Evolutionary conservation across 2,888 invertebrate genomes (phyloP), one percentile per base, ranked within the genome.

Genomic region (Galerucella pusilla): DNA sequence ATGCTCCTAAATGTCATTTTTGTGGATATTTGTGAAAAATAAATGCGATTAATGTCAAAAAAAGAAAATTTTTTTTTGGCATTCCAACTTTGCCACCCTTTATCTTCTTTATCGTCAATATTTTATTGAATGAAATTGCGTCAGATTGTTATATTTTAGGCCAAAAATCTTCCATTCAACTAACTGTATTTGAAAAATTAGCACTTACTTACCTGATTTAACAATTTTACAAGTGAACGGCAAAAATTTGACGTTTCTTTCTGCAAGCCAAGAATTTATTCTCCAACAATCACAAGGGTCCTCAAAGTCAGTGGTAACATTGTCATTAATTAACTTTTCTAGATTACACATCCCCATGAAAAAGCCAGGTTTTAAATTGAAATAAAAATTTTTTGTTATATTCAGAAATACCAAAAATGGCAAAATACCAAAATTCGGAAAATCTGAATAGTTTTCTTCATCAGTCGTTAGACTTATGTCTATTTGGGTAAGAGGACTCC

Each of bases 311-410:
- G 81, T 78, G 2, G 84, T 83, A 2, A 85, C 83, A 79, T 86
- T 85, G 5, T 75, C 76, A 69, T 83, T 86, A 4, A 80, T 77
- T 65, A 87, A 81, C 12, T 79, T 79, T 72, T 85, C 78, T 68
- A 88, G 77, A 79, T 83, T 86, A 73, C 87, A 88, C 12, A 87
- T 78, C 0, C 87, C 86, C 12, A 86, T 85, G 73, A 87, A 84
- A 67, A 86, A 83, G 28, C 75, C 81, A 2, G 85, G 77, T 14
- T 79, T 79, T 74, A 87, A 59, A 25, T 79, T 75, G 6, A 79
- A 71, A 28, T 83, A 81, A 60, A 80, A 77, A 78, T 86, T 86
- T 64, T 85, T 86, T 42, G 85, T 82, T 57, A 87, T 84, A 75
- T 87, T 87, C 74, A 86, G 83, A 52, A 79, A 78, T 16, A 80